phyloP scores from a whole-genome alignment of 2,113 vertebrate species.

The Heterocephalus glaber region DNA sequence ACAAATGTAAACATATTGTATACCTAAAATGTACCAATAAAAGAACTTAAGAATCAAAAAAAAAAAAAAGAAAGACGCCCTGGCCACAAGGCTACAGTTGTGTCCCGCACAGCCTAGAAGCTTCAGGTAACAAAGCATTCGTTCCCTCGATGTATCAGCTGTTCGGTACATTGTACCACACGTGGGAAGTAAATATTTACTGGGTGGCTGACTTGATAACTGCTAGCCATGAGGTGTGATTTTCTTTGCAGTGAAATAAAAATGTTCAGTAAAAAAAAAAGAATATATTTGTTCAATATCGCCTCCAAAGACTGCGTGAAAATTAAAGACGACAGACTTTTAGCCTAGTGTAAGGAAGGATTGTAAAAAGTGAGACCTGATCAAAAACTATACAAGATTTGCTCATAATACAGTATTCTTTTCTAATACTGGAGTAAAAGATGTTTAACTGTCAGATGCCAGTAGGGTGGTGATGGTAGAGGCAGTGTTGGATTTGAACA shows the following conservation, averaged over 20 bases:
- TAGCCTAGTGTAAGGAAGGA: neutral
- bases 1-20: no score
- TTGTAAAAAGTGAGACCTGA: constrained; percentile 45
- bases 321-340: constrained; percentile 45
- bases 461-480: neutral
- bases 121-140: neutral
- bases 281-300: no score
- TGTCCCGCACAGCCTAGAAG: neutral
- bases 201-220: neutral
- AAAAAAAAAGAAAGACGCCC: neutral
- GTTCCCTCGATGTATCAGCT: rapidly evolving
- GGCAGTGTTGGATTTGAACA: constrained; percentile 6
- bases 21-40: no score
- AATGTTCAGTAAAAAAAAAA: neutral
- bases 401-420: constrained; percentile 11
- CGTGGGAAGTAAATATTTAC: neutral
- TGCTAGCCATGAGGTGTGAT: neutral
- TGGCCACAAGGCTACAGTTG: rapidly evolving
- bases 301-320: constrained; percentile 15
- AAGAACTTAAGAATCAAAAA: no score
- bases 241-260: neutral
- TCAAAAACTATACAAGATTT: constrained; percentile 1
- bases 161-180: rapidly evolving
- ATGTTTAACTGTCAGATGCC: constrained; percentile 31
- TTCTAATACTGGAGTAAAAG: neutral